A percentile compares a stretch with the other conserved stretches of the same genome.
phyloP scores from a whole-genome alignment of 53 echinoderm and acorn worm species.

The Mesocentrotus franciscanus region DNA sequence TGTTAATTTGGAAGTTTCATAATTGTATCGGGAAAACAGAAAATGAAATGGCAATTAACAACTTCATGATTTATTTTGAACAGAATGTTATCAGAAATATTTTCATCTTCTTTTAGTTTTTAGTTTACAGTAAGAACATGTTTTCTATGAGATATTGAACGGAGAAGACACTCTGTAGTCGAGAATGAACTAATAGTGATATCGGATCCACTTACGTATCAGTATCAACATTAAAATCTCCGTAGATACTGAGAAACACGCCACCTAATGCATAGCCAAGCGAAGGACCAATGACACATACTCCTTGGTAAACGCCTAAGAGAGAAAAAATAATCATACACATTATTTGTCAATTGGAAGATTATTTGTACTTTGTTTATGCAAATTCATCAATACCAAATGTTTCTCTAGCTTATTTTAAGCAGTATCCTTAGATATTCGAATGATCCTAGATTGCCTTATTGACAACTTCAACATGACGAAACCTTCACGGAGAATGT shows the following conservation, averaged over 20 bases:
- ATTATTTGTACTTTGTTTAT: neutral
- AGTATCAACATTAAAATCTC: neutral
- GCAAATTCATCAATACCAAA: neutral
- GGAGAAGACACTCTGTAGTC: too few species aligned
- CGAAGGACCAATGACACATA: constrained; percentile 12
- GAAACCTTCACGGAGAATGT: too few species aligned
- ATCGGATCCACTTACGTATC: neutral
- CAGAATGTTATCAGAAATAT: too few species aligned
- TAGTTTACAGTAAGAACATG: too few species aligned
- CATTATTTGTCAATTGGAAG: neutral
- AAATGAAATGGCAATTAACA: neutral
- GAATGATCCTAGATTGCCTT: too few species aligned
- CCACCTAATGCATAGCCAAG: constrained; percentile 47
- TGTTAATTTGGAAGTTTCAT: neutral
- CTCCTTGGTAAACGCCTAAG: constrained; percentile 28
- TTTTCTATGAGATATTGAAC: too few species aligned
- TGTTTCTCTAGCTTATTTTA: neutral
- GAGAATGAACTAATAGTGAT: neutral
- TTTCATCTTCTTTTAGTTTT: too few species aligned
- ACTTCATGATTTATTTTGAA: too few species aligned
- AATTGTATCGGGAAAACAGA: neutral
- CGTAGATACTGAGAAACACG: constrained; percentile 56
- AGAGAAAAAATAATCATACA: neutral
- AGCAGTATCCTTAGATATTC: neutral
- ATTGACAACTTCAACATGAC: too few species aligned